A percentile compares a stretch with the other conserved stretches of the same genome.
phyloP scores from a whole-genome alignment of 1,140 invertebrate genomes.

The Zaprionus camerounensis region DNA sequence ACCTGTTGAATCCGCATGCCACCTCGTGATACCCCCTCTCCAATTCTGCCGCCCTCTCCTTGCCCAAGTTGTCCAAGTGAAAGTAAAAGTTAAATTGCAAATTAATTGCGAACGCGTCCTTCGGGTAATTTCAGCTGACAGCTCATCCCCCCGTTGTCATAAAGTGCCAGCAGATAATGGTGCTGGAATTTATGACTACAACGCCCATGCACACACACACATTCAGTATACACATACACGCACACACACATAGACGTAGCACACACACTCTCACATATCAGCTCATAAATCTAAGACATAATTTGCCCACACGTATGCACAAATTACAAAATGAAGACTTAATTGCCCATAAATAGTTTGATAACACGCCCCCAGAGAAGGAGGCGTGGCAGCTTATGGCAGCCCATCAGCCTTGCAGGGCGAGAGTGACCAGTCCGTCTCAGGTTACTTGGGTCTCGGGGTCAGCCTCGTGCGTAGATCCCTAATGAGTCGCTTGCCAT shows the following conservation, averaged over 20 bases:
- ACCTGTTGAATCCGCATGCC: constrained; percentile 72
- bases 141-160: constrained; percentile 55
- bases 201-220: constrained; percentile 32
- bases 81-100: constrained; percentile 47
- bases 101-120: constrained; percentile 57
- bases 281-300: constrained; percentile 70
- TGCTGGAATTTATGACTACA: constrained; percentile 59
- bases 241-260: constrained; percentile 2
- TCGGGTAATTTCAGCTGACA: constrained; percentile 48
- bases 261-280: constrained; percentile 13
- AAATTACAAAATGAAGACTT: constrained; percentile 77
- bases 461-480: constrained; percentile 25
- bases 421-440: constrained; percentile 16
- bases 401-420: not conserved
- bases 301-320: constrained; percentile 68
- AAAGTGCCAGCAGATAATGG: constrained; percentile 64
- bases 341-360: constrained; percentile 78
- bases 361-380: constrained; percentile 34
- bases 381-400: not conserved
- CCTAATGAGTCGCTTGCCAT: constrained; percentile 35
- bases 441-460: constrained; percentile 53
- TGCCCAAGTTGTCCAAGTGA: not conserved
- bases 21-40: not conserved
- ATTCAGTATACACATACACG: not conserved
- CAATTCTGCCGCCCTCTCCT: not conserved